Base-by-base conservation (phyloP, 2,888 invertebrate genomes). In the Euplagia quadripunctaria region DNA sequence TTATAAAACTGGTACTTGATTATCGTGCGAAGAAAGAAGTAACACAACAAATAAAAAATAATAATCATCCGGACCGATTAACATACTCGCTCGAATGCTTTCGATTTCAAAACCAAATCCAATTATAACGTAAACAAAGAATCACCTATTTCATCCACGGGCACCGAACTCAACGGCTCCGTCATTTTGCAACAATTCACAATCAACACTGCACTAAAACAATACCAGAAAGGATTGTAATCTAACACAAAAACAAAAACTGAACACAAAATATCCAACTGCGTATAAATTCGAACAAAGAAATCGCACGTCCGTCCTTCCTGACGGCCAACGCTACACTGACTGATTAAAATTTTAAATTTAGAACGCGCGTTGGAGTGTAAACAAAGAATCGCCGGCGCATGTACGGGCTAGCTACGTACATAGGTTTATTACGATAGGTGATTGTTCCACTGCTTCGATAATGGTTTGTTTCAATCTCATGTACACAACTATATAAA, bases 271-370 rank as follows among this genome's bases (percentile, higher is more conserved):
- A 72, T 31, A 14, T 72, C 17, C 42, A 77, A 84, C 81, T 84
- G 82, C 82, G 82, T 82, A 65, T 71, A 16, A 42, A 64, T 68
- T 52, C 16, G 14, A 42, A 51, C 20, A 68, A 64, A 43, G 55
- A 20, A n/a, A 11, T 6, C 43, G 80, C 16, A 84, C 92, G 91
- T 85, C 84, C 81, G 77, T 71, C 70, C 92, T 84, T 88, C 84
- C 75, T 87, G 90, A 88, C 86, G 87, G 89, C 83, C 80, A 71
- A 71, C 81, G 79, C 86, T 74, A 78, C 79, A 94, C 94, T 94
- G 92, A 81, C 76, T 61, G 71, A 31, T 31, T 68, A 68, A 71
- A 80, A 82, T 79, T 88, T 87, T 82, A 85, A 90, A 90, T 89
- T 86, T 89, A 89, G 91, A 92, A 90, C 87, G 74, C 70, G 70